Conservation (phyloP, 2,797 vertebrate species). For the Lepidocolaptes lacrymiger region DNA sequence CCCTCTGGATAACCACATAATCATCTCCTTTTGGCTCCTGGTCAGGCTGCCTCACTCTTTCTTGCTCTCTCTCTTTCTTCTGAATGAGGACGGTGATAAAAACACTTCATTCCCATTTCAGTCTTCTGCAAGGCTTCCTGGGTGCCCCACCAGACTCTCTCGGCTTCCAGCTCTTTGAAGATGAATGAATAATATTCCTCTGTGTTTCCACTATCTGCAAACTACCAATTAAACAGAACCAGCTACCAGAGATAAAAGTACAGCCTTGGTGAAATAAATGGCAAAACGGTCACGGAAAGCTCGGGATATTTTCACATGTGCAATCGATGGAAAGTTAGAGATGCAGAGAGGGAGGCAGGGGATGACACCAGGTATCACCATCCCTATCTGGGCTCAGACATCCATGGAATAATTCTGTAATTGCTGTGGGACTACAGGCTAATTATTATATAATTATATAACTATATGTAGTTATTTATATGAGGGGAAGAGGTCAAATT, state of each 20-base stretch:
- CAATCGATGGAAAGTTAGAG: not conserved
- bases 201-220: slow-evolving; percentile 22
- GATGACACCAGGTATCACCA: not conserved
- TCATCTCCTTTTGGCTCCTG: slow-evolving; percentile 60
- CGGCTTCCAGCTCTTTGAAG: slow-evolving; percentile 35
- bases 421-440: not conserved
- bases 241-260: slow-evolving; percentile 4
- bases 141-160: slow-evolving; percentile 12
- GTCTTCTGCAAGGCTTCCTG: slow-evolving; percentile 11
- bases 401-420: not conserved
- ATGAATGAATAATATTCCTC: slow-evolving; percentile 9
- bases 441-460: slow-evolving; percentile 50
- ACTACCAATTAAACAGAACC: slow-evolving; percentile 29
- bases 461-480: slow-evolving; percentile 32
- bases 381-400: not conserved
- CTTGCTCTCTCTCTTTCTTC: slow-evolving; percentile 32
- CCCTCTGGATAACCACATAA: slow-evolving; percentile 67
- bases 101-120: not conserved
- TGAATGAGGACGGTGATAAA: slow-evolving; percentile 36
- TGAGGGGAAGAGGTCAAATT: slow-evolving; percentile 40
- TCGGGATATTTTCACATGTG: not conserved
- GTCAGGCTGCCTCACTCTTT: slow-evolving; percentile 11
- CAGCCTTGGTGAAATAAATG: not conserved
- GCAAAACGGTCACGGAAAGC: not conserved
- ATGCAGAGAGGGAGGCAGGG: not conserved